A percentile compares a stretch with the other conserved stretches of the same genome.
Evolutionary conservation across 2,888 invertebrate genomes (phyloP).

Genomic region (Polymixis flavicincta): DNA sequence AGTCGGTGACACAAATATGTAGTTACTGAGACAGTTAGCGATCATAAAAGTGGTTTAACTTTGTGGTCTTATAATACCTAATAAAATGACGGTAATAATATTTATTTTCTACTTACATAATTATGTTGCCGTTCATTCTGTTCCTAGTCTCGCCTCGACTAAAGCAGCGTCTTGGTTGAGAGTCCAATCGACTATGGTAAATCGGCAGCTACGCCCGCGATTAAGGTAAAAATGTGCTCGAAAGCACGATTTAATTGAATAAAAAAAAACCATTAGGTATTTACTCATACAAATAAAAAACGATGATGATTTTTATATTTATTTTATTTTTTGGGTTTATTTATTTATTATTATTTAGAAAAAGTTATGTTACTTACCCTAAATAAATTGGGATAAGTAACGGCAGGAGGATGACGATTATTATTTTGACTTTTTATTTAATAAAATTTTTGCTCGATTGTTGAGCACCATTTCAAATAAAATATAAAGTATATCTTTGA

Average conservation of each 20-base stretch:
- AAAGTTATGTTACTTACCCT: not conserved
- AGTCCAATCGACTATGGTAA: not conserved
- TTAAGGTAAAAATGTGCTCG: not conserved
- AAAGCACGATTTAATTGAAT: not conserved
- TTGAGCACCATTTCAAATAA: not conserved
- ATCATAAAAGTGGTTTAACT: not conserved
- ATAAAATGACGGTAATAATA: too few relatives aligned
- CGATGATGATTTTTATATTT: not conserved
- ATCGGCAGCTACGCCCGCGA: not conserved
- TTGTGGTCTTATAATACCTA: not conserved
- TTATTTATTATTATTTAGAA: not conserved
- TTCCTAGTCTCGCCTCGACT: not conserved
- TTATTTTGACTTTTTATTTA: not conserved
- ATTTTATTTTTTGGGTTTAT: not conserved
- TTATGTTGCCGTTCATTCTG: not conserved
- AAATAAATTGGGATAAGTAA: not conserved
- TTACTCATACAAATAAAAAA: not conserved
- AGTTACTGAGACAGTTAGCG: fast-evolving
- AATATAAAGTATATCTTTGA: not conserved
- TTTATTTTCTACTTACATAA: not conserved
- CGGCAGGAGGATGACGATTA: not conserved
- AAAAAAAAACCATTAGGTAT: not conserved
- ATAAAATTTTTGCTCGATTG: not conserved
- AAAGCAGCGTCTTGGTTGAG: not conserved
- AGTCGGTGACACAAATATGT: conserved; percentile 6